Evolutionary conservation across 2,888 invertebrate species (phyloP).

Genomic region (Hyposoter dolosus): DNA sequence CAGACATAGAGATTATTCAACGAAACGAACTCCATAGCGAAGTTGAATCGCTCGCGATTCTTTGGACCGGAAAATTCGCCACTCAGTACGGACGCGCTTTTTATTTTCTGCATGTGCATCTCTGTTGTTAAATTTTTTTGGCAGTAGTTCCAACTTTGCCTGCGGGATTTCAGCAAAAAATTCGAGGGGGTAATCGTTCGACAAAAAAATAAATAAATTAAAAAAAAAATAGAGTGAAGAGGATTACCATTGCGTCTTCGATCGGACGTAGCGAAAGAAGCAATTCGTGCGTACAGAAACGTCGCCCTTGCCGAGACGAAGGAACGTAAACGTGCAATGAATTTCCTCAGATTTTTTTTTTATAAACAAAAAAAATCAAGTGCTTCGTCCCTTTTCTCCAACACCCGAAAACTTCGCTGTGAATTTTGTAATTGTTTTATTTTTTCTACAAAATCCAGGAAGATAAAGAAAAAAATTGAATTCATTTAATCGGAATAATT

Average conservation of each 20-base stretch:
- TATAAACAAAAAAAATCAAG: slow-evolving; percentile 25
- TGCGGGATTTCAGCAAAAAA: slow-evolving; percentile 23
- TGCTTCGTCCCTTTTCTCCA: neutral
- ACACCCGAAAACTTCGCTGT: neutral
- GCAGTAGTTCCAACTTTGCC: neutral
- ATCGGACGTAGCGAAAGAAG: slow-evolving; percentile 43
- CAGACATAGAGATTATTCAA: slow-evolving; percentile 16
- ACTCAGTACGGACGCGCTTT: slow-evolving; percentile 19
- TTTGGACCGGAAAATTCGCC: slow-evolving; percentile 45
- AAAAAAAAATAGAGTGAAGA: slow-evolving; percentile 15
- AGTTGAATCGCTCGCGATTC: slow-evolving; percentile 29
- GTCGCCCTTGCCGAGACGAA: neutral
- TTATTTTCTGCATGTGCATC: slow-evolving; percentile 18
- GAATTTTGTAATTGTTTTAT: neutral
- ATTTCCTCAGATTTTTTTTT: slow-evolving; percentile 9
- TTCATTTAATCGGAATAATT: neutral
- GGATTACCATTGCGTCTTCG: slow-evolving; percentile 42
- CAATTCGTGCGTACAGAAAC: slow-evolving; percentile 52
- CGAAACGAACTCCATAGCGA: slow-evolving; percentile 24
- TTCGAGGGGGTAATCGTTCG: slow-evolving; percentile 38
- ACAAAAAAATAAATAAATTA: slow-evolving; percentile 10
- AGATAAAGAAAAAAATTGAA: neutral
- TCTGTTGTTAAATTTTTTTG: neutral
- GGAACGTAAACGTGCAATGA: slow-evolving; percentile 28
- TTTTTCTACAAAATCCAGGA: neutral